These are phyloP conservation scores for Adelognathus sp. DNA, from an alignment of 2,888 invertebrate genomes.

Conservation along the genomic window DNA sequence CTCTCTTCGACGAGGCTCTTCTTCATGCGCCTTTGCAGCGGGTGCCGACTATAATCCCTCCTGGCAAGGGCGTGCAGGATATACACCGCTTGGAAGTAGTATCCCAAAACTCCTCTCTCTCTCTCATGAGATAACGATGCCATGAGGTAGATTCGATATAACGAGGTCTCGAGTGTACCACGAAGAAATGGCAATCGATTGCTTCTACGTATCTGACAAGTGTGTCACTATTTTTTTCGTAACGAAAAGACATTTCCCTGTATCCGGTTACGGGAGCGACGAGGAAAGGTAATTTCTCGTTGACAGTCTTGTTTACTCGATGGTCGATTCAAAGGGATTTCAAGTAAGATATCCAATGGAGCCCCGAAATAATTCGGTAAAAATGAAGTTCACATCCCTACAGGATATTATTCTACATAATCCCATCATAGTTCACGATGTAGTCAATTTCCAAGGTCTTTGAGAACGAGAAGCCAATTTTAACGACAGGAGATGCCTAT, in stretches of 20 bases:
- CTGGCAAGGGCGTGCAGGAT: not conserved
- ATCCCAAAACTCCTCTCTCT: slow-evolving; percentile 25
- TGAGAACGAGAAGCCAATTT: too few relatives aligned
- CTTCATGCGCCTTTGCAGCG: slow-evolving; percentile 26
- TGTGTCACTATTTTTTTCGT: not conserved
- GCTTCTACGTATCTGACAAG: not conserved
- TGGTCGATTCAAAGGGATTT: not conserved
- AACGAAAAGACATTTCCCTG: not conserved
- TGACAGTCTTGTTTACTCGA: not conserved
- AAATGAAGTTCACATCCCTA: not conserved
- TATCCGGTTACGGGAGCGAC: not conserved
- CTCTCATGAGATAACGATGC: slow-evolving; percentile 42
- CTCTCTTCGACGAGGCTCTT: slow-evolving; percentile 34
- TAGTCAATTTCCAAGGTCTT: too few relatives aligned
- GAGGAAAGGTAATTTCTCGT: not conserved
- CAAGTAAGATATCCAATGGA: not conserved
- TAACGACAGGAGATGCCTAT: too few relatives aligned
- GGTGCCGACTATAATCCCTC: slow-evolving; percentile 13
- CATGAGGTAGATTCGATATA: slow-evolving; percentile 35
- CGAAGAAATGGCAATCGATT: slow-evolving; percentile 21
- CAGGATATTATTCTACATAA: too few relatives aligned
- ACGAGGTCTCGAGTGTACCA: slow-evolving; percentile 29
- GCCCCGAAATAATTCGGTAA: not conserved
- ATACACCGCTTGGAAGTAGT: slow-evolving; percentile 8
- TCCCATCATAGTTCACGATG: too few relatives aligned